A percentile compares a stretch with the other conserved stretches of the same genome.
phyloP scores from a whole-genome alignment of 2,113 vertebrate species.

The Phaetusa simplex region DNA sequence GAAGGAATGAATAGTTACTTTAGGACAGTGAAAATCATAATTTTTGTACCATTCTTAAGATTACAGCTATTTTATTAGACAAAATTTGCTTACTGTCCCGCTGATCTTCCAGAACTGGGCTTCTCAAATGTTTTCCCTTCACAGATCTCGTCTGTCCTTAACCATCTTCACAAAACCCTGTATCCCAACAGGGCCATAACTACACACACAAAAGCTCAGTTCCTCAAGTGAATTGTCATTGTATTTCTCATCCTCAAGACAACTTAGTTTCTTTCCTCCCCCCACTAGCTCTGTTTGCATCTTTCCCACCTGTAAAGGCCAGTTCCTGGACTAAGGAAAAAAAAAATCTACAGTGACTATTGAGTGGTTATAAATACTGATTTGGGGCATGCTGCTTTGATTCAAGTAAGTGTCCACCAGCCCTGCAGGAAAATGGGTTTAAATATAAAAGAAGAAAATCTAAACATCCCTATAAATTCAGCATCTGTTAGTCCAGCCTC shows the following conservation, averaged over 20 bases:
- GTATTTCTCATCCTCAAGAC: neutral
- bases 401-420: neutral
- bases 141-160: neutral
- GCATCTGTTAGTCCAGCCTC: conserved; percentile 16
- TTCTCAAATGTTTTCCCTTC: neutral
- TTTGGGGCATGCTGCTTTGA: neutral
- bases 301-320: neutral
- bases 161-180: neutral
- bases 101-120: neutral
- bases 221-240: neutral
- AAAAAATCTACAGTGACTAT: neutral
- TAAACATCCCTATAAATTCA: neutral
- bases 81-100: neutral
- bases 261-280: neutral
- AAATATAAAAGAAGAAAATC: neutral
- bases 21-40: neutral
- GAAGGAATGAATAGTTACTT: neutral
- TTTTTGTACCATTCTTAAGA: neutral
- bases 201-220: neutral
- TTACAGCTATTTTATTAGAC: neutral
- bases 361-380: neutral
- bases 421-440: neutral
- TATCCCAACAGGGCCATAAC: neutral
- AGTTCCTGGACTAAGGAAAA: neutral
- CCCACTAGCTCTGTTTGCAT: neutral